Evolutionary conservation across 2,888 invertebrate genomes (phyloP).

Genomic region (Rhopalosiphum nymphaeae): DNA sequence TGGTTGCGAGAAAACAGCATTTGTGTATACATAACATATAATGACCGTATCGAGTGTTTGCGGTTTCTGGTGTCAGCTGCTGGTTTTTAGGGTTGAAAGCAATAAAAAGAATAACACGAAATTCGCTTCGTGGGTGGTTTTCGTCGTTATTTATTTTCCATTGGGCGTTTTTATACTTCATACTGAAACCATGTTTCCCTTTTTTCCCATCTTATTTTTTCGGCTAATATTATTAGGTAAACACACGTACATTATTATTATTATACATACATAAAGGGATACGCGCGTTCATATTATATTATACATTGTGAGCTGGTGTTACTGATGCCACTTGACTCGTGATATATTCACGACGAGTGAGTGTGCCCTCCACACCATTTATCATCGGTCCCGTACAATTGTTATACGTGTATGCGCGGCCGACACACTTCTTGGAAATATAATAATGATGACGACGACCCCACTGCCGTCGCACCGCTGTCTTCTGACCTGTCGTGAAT

Average conservation of each 20-base stretch:
- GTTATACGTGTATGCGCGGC: not conserved
- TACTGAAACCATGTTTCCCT: conserved; percentile 17
- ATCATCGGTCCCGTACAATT: conserved; percentile 34
- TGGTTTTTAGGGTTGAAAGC: conserved; percentile 55
- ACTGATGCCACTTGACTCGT: conserved; percentile 59
- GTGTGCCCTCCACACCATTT: conserved; percentile 29
- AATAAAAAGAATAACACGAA: conserved; percentile 33
- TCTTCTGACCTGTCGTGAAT: not conserved
- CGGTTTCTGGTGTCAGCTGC: conserved; percentile 61
- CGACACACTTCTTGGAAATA: conserved; percentile 58
- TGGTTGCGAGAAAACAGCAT: conserved; percentile 6
- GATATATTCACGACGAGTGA: conserved; percentile 27
- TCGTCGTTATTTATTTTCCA: conserved; percentile 52
- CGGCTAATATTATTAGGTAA: conserved; percentile 59
- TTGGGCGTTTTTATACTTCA: conserved; percentile 12
- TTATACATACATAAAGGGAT: not conserved
- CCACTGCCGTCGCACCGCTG: not conserved
- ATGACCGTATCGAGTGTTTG: conserved; percentile 54
- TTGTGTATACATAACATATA: conserved; percentile 27
- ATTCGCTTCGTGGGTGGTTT: conserved; percentile 57
- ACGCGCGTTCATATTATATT: not conserved
- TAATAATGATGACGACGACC: not conserved
- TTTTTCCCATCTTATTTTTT: conserved; percentile 29
- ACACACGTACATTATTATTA: conserved; percentile 30
- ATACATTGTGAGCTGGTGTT: conserved; percentile 34